Evolutionary conservation across 2,113 vertebrate genomes (phyloP).

Genomic region (Xyliphius kryptos): DNA sequence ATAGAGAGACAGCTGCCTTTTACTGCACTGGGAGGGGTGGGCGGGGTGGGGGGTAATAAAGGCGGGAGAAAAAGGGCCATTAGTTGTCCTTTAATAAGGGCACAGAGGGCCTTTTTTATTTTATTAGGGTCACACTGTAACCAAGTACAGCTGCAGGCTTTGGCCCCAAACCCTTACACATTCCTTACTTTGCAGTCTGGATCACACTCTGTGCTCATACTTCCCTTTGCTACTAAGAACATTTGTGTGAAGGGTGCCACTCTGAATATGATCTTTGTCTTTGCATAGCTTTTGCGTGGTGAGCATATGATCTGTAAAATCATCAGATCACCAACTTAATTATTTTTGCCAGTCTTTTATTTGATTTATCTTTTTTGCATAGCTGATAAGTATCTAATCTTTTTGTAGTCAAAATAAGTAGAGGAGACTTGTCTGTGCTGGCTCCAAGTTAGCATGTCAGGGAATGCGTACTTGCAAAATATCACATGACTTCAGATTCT

Average conservation of each 20-base stretch:
- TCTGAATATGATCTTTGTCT: not conserved
- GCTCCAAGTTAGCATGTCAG: too few relatives aligned
- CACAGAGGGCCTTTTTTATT: constrained; percentile 38
- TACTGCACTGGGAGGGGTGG: constrained; percentile 48
- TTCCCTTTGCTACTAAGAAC: not conserved
- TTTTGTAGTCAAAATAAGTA: too few relatives aligned
- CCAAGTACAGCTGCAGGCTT: constrained; percentile 66
- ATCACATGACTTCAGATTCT: too few relatives aligned
- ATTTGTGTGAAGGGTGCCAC: constrained; percentile 1
- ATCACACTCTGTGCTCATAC: constrained; percentile 17
- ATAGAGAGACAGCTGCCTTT: constrained; percentile 68
- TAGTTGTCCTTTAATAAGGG: constrained; percentile 71
- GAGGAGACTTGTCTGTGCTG: too few relatives aligned
- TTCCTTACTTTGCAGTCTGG: constrained; percentile 35
- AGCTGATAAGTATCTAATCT: too few relatives aligned
- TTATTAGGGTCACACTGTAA: constrained; percentile 73
- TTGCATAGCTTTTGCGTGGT: constrained; percentile 31
- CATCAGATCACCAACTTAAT: too few relatives aligned
- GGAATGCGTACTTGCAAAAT: too few relatives aligned
- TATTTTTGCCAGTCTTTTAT: too few relatives aligned
- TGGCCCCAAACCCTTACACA: constrained; percentile 44
- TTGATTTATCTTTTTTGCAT: too few relatives aligned
- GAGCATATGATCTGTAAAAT: constrained; percentile 15
- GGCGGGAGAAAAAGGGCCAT: constrained; percentile 56
- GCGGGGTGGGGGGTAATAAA: constrained; percentile 65